These are phyloP conservation scores for Meteorus cinctellus DNA, from an alignment of 2,888 invertebrate genomes.

Conservation along the genomic window DNA sequence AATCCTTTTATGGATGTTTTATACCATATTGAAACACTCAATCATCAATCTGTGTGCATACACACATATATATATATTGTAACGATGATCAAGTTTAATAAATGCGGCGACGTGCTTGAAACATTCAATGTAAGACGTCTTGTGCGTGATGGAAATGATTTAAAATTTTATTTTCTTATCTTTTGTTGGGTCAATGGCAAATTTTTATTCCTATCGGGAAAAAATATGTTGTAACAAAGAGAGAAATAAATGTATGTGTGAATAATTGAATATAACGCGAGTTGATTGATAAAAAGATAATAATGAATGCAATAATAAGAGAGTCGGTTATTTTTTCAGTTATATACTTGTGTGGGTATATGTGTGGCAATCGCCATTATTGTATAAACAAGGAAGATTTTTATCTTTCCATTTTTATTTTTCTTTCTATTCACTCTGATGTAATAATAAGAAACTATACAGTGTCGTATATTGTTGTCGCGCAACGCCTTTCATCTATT, in stretches of 20 bases:
- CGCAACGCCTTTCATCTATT: slow-evolving; percentile 66
- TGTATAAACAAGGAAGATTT: slow-evolving; percentile 5
- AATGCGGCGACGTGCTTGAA: slow-evolving; percentile 31
- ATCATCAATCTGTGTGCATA: not conserved
- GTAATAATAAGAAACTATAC: slow-evolving; percentile 70
- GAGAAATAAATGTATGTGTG: not conserved
- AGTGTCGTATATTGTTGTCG: slow-evolving; percentile 47
- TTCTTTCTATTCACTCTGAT: slow-evolving; percentile 61
- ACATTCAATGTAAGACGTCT: slow-evolving; percentile 18
- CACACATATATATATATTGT: not conserved
- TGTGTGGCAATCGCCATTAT: not conserved
- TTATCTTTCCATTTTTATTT: not conserved
- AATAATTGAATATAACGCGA: not conserved
- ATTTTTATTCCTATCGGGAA: not conserved
- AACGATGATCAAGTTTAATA: not conserved
- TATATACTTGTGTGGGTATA: not conserved
- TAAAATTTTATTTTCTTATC: not conserved
- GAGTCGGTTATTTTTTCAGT: not conserved
- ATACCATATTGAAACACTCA: not conserved
- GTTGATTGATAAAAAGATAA: slow-evolving; percentile 8
- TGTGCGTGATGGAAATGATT: slow-evolving; percentile 27
- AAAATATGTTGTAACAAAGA: not conserved
- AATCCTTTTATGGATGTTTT: slow-evolving; percentile 26
- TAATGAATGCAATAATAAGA: slow-evolving; percentile 1
- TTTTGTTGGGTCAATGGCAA: not conserved